Conservation (phyloP, 2,797 vertebrate species). For the Pipistrellus kuhlii region DNA sequence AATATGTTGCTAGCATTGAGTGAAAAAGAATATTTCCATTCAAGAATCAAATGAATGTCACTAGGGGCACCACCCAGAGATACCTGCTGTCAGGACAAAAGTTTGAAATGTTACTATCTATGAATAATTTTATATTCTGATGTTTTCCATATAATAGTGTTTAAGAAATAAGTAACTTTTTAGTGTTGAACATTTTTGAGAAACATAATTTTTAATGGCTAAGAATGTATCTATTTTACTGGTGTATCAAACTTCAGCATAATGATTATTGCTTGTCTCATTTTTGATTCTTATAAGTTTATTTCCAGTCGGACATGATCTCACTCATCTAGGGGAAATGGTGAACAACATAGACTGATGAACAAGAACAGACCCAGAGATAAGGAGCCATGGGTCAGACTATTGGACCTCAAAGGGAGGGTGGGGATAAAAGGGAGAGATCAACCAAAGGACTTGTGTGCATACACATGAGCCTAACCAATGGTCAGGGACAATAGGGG, state of each 20-base stretch:
- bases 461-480: too few relatives aligned
- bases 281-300: too few relatives aligned
- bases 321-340: too few relatives aligned
- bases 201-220: not conserved
- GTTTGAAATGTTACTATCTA: not conserved
- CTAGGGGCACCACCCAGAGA: not conserved
- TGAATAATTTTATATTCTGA: not conserved
- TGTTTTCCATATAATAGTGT: not conserved
- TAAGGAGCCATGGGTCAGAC: too few relatives aligned
- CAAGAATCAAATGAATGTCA: not conserved
- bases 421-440: too few relatives aligned
- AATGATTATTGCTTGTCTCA: too few relatives aligned
- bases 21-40: not conserved
- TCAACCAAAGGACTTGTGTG: too few relatives aligned
- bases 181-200: not conserved
- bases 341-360: too few relatives aligned
- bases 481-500: too few relatives aligned
- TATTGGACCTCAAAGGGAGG: too few relatives aligned
- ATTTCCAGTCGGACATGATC: too few relatives aligned
- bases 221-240: not conserved
- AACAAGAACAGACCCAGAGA: too few relatives aligned
- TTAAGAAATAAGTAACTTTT: not conserved
- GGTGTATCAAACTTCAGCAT: not conserved
- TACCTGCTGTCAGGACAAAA: not conserved
- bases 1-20: not conserved